Conservation (phyloP, 2,113 vertebrate genomes). For the Callorhinus ursinus region DNA sequence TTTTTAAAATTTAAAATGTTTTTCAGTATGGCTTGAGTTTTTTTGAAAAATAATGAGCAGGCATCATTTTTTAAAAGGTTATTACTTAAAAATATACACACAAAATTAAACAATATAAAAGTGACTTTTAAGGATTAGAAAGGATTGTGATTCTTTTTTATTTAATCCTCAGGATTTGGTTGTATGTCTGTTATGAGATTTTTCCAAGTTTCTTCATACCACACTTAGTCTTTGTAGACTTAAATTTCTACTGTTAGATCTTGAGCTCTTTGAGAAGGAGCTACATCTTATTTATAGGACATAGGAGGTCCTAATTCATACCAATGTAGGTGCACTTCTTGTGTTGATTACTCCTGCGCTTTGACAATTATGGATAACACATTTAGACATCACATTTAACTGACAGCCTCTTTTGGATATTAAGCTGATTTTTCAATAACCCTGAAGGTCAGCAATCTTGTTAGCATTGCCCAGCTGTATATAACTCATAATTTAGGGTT, state of each 20-base stretch:
- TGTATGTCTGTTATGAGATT: not conserved
- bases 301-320: not conserved
- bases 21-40: not conserved
- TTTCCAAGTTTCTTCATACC: not conserved
- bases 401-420: conserved; percentile 10
- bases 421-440: not conserved
- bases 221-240: not conserved
- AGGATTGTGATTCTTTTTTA: not conserved
- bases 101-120: not conserved
- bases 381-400: not conserved
- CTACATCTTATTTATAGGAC: not conserved
- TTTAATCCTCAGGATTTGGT: not conserved
- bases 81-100: not conserved
- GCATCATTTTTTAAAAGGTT: not conserved
- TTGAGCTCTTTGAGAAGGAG: not conserved
- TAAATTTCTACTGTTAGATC: not conserved
- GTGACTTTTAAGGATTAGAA: not conserved
- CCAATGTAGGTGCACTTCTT: not conserved
- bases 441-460: not conserved
- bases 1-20: not conserved
- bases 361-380: not conserved
- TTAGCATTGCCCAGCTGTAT: not conserved
- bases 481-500: not conserved
- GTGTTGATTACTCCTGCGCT: not conserved
- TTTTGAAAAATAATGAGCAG: not conserved